Conservation (phyloP, 2,113 vertebrate species). For the Gyps fulvus region DNA sequence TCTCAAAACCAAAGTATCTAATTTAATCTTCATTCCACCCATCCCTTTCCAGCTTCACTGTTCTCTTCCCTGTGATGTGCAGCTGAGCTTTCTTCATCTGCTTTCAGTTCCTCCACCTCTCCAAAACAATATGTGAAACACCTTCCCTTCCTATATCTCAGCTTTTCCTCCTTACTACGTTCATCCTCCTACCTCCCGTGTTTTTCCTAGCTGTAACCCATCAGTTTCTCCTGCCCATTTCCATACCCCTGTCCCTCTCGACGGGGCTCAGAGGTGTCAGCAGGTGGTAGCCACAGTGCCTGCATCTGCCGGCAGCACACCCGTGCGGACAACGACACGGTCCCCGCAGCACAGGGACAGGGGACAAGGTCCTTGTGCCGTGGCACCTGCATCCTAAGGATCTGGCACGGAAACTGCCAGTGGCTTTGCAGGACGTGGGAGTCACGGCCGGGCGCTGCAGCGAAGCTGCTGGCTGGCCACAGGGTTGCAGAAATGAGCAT, state of each 20-base stretch:
- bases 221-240: background rate
- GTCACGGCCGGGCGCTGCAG: accelerated
- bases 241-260: background rate
- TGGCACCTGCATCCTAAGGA: accelerated
- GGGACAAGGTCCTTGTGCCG: background rate
- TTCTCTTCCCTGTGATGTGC: background rate
- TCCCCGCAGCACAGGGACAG: background rate
- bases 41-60: background rate
- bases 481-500: background rate
- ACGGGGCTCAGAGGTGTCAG: background rate
- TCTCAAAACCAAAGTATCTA: background rate
- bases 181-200: background rate
- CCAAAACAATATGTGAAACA: background rate
- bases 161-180: background rate
- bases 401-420: accelerated
- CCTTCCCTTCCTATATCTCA: background rate
- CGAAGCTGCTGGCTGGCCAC: background rate
- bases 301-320: background rate
- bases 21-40: background rate
- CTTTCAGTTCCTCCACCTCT: background rate
- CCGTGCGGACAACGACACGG: accelerated
- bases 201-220: background rate
- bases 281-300: background rate
- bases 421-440: background rate
- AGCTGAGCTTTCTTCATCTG: background rate